Evolutionary conservation across 2,113 vertebrate species (phyloP).

Genomic region (Edolisoma coerulescens): DNA sequence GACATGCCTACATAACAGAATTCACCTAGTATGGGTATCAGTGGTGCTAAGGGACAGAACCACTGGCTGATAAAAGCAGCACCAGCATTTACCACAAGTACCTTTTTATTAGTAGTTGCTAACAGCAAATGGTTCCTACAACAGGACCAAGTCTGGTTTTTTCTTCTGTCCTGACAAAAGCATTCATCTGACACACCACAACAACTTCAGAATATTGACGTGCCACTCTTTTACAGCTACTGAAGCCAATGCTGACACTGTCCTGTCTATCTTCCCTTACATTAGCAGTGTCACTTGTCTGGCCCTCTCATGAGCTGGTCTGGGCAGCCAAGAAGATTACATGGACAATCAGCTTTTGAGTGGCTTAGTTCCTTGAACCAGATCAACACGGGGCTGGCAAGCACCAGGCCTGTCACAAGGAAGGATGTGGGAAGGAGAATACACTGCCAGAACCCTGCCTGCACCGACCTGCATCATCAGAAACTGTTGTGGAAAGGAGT

Average conservation of each 20-base stretch:
- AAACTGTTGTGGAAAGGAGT: neutral
- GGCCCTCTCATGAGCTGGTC: neutral
- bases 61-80: neutral
- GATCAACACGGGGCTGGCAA: neutral
- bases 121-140: neutral
- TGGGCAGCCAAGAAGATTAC: conserved; percentile 10
- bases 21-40: neutral
- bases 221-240: neutral
- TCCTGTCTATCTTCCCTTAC: neutral
- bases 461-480: fast-evolving
- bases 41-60: neutral
- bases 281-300: neutral
- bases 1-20: neutral
- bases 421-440: neutral
- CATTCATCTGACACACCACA: neutral
- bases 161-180: neutral
- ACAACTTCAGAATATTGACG: neutral
- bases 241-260: neutral
- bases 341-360: neutral
- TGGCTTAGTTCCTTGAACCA: conserved; percentile 11
- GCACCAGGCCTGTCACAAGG: neutral
- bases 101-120: neutral
- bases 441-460: neutral
- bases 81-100: neutral
- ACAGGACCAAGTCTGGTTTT: neutral